Percentiles rank a stretch among this genome's conserved stretches.
These are phyloP conservation scores for Euglossa dilemma DNA, from an alignment of 1,140 invertebrate species.

Conservation along the genomic window DNA sequence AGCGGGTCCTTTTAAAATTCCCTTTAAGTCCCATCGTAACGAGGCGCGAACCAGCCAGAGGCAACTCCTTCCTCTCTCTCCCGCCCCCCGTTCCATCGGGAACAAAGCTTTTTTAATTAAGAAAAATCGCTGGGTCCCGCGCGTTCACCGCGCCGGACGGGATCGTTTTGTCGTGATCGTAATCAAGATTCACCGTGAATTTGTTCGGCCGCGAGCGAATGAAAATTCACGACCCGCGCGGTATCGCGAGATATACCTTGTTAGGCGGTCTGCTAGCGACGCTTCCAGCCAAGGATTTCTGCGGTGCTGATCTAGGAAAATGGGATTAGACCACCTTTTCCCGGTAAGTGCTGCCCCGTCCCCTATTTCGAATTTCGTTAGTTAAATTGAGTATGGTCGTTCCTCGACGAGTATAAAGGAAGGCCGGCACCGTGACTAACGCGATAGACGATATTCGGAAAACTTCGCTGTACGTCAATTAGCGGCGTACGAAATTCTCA, in stretches of 20 bases:
- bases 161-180: constrained; percentile 16
- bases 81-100: no score
- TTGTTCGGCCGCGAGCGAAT: constrained; percentile 12
- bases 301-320: not conserved
- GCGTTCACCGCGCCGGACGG: not conserved
- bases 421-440: not conserved
- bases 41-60: constrained; percentile 14
- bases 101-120: constrained; percentile 49
- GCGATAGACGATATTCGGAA: no score
- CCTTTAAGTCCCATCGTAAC: constrained; percentile 28
- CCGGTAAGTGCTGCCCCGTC: no score
- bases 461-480: no score
- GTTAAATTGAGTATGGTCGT: not conserved
- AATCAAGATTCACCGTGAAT: constrained; percentile 28
- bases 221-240: constrained; percentile 9
- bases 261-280: not conserved
- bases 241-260: not conserved
- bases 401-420: not conserved
- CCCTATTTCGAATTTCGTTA: not conserved
- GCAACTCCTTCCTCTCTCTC: not conserved
- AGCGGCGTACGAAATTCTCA: no score
- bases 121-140: constrained; percentile 30
- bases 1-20: constrained; percentile 27
- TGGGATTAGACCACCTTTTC: not conserved
- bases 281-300: not conserved